Base-by-base conservation (phyloP, 2,797 vertebrate species). In the Pangasius djambal region DNA sequence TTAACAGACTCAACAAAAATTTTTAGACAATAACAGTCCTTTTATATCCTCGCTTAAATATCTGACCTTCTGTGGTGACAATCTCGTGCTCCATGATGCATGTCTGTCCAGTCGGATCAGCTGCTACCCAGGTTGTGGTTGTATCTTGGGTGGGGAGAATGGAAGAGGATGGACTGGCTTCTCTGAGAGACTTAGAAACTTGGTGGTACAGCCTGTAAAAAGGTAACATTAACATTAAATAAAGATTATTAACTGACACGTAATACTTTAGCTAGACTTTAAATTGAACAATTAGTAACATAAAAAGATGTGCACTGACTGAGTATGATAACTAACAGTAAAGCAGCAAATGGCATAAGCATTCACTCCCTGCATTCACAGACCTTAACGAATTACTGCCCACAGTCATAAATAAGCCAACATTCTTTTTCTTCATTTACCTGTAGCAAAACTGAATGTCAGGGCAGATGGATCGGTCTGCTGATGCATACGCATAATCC, bases 381-480 rank as follows among this genome's bases (percentile, higher is more conserved):
- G 3, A 40, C 10, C 9, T 48, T 65, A 81, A 81, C 13, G 4
- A 70, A 34, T 31, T 34, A 31, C 7, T 82, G 40, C 18, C 7
- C 13, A 28, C 55, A 48, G 1, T n/a, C 31, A 83, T 7, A 48
- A 22, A n/a, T 0, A 85, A 85, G 10, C 65, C 9, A 52, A 34
- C n/a, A 85, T 52, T 69, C 9, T 31, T 13, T n/a, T n/a, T n/a
- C n/a, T n/a, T n/a, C 7, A 70, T 31, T 87, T 44, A 91, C 91
- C 92, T 92, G 90, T 92, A 91, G 83, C 92, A 92, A 83, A 92
- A 92, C 87, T 89, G 90, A 61, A 92, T 86, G 83, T 91, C 92
- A 5, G 92, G 90, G 61, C 88, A 90, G 25, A 92, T 89, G 20
- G 92, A 88, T 52, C 92, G 86, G 55, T 92, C 92, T 1, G 88